Conservation (phyloP, 2,888 invertebrate genomes). For the Xestia xanthographa region DNA sequence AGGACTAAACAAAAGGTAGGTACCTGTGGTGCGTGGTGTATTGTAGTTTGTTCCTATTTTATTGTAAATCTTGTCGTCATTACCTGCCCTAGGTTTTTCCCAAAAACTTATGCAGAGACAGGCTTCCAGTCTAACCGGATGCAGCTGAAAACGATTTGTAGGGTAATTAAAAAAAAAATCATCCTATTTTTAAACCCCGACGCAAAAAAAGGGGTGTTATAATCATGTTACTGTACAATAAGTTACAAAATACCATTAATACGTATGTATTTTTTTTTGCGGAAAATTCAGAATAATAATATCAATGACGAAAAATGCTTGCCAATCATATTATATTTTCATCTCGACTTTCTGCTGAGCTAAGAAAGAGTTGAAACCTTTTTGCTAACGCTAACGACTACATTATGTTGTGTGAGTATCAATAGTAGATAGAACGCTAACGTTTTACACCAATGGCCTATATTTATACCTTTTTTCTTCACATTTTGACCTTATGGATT, state of each 20-base stretch:
- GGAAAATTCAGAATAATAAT: background rate
- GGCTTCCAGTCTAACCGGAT: background rate
- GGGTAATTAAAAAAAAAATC: background rate
- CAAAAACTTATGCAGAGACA: background rate
- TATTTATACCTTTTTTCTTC: background rate
- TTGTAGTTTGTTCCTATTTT: too few relatives aligned
- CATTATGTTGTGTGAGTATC: background rate
- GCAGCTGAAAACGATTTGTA: background rate
- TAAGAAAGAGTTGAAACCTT: conserved; percentile 1
- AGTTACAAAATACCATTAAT: background rate
- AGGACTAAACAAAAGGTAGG: too few relatives aligned
- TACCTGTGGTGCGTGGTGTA: too few relatives aligned
- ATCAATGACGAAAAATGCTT: conserved; percentile 1
- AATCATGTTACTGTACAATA: background rate
- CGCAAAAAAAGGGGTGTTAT: too few relatives aligned
- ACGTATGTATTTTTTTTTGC: background rate
- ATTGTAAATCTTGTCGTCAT: background rate
- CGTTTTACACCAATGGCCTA: background rate
- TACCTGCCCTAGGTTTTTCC: background rate
- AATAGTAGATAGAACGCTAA: background rate
- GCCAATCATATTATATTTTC: conserved; percentile 5
- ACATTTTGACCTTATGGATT: background rate
- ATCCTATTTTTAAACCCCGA: background rate
- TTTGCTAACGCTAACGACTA: conserved; percentile 4
- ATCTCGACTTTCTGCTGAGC: background rate